Percentiles rank a stretch among this genome's conserved stretches.
phyloP scores from a whole-genome alignment of 2,888 invertebrate genomes.

The Globia sparganii region DNA sequence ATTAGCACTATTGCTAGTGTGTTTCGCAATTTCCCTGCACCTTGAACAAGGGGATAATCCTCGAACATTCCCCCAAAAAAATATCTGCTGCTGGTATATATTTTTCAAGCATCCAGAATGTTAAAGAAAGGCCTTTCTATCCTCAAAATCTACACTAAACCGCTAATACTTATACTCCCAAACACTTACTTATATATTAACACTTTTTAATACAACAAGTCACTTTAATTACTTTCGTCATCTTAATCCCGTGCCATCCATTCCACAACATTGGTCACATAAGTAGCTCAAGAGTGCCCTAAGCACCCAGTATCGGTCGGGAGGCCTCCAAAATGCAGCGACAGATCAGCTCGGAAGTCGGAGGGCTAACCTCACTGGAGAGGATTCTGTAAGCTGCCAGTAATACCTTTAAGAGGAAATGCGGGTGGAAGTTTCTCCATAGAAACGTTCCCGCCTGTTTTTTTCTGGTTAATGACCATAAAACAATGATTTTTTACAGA shows the following conservation, averaged over 20 bases:
- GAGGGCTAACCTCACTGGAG: slow-evolving; percentile 12
- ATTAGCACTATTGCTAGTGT: neutral
- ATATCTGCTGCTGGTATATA: neutral
- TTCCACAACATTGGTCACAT: neutral
- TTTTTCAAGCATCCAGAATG: neutral
- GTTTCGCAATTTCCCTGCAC: neutral
- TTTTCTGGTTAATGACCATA: no score
- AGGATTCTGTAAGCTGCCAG: slow-evolving; percentile 31
- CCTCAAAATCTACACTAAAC: neutral
- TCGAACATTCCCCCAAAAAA: neutral
- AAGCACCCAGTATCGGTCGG: slow-evolving; percentile 16
- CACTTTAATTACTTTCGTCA: neutral
- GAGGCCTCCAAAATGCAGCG: slow-evolving; percentile 53
- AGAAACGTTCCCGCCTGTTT: no score
- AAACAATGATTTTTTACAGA: no score
- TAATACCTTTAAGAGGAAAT: slow-evolving; percentile 33
- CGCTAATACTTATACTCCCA: neutral
- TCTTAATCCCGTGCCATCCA: neutral
- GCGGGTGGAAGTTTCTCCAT: no score
- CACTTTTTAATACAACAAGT: neutral
- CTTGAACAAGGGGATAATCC: neutral
- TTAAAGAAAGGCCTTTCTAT: neutral
- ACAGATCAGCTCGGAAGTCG: slow-evolving; percentile 33
- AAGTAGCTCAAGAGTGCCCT: slow-evolving; percentile 19
- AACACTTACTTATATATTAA: neutral